These are phyloP conservation scores for Gasteruption jaculator DNA, from an alignment of 2,888 invertebrate genomes.

Conservation along the genomic window DNA sequence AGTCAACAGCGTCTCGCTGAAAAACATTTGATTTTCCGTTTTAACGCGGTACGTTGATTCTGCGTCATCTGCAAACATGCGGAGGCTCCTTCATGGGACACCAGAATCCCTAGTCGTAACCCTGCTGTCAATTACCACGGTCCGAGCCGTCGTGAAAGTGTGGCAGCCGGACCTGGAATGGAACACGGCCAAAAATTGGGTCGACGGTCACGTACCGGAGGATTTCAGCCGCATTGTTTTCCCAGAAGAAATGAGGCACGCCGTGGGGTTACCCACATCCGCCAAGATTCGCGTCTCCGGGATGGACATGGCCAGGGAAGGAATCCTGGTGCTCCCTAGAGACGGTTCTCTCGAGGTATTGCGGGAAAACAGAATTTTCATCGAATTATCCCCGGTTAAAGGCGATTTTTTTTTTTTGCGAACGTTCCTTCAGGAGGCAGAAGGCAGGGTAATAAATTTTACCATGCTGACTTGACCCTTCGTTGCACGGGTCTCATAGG, in stretches of 20 bases:
- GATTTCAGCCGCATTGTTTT: conserved; percentile 36
- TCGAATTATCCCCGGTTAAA: neutral
- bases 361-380: conserved; percentile 1
- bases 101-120: too few relatives aligned
- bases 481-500: too few relatives aligned
- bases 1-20: too few relatives aligned
- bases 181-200: conserved; percentile 39
- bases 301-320: conserved; percentile 39
- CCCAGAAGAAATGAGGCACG: conserved; percentile 39
- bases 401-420: neutral
- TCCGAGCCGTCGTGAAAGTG: conserved; percentile 29
- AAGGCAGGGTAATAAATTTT: neutral
- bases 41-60: too few relatives aligned
- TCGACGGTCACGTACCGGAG: conserved; percentile 30
- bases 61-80: too few relatives aligned
- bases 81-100: too few relatives aligned
- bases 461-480: too few relatives aligned
- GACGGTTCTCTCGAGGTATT: conserved; percentile 32
- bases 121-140: too few relatives aligned
- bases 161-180: conserved; percentile 45
- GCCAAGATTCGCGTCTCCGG: conserved; percentile 28
- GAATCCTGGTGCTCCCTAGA: conserved; percentile 34
- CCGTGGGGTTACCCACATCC: conserved; percentile 32
- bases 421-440: neutral
- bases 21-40: too few relatives aligned